A percentile compares a stretch with the other conserved stretches of the same genome.
These are phyloP conservation scores for Eucriotettix oculatus DNA, from an alignment of 2,888 invertebrate genomes.

Conservation along the genomic window DNA sequence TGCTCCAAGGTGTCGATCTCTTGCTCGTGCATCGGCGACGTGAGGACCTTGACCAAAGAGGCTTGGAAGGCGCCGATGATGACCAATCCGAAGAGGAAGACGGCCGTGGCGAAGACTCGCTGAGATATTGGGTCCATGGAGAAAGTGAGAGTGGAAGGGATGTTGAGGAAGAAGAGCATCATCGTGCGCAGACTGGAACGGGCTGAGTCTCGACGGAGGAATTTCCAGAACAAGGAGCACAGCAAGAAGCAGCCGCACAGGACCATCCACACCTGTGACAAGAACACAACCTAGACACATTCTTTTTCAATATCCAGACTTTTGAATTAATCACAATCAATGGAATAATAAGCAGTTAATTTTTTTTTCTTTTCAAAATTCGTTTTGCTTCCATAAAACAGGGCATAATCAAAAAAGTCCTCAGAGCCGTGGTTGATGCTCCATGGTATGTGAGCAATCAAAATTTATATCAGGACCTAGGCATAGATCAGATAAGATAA, in stretches of 20 bases:
- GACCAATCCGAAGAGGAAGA: slow-evolving; percentile 25
- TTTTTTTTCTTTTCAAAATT: too few species aligned
- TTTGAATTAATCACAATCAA: too few species aligned
- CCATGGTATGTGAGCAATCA: too few species aligned
- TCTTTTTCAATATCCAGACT: too few species aligned
- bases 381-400: too few species aligned
- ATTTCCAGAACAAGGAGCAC: neutral
- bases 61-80: slow-evolving; percentile 26
- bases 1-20: slow-evolving; percentile 28
- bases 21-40: slow-evolving; percentile 25
- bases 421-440: too few species aligned
- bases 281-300: neutral
- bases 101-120: slow-evolving; percentile 22
- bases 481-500: too few species aligned
- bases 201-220: neutral
- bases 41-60: slow-evolving; percentile 26
- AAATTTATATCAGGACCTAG: too few species aligned
- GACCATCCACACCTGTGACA: neutral
- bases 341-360: too few species aligned
- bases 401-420: too few species aligned
- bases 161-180: neutral
- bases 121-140: neutral
- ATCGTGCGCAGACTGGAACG: neutral
- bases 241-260: neutral
- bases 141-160: neutral